Base-by-base conservation (phyloP, 2,888 invertebrate species). In the Erannis defoliaria region DNA sequence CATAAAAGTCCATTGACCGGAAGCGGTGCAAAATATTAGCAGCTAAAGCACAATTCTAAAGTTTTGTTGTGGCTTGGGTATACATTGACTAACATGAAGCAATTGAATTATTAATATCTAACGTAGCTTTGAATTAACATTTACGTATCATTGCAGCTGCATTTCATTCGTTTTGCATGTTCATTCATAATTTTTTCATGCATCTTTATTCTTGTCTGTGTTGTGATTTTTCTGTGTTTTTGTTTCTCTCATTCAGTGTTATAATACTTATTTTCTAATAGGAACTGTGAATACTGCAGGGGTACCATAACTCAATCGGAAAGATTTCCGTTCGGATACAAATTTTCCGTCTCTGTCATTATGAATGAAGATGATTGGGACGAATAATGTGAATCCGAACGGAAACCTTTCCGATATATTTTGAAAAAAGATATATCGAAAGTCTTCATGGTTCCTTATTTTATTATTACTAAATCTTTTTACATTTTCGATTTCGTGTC, bases 11-110 rank as follows among this genome's bases (percentile, higher is more conserved):
- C 0, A 26, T 45, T 16, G 10, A 10, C 10, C 2, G 14, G 3
- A 6, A 56, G 64, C 58, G 61, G 70, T 75, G 76, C 81, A 63
- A 85, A 85, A 83, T 82, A 81, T 75, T 81, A 83, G 77, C 81
- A 86, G 78, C 70, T 68, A 29, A 50, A 72, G 78, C 75, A 76
- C 68, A 70, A 55, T 23, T 68, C 69, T 75, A 84, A 91, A 92
- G 92, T 91, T 85, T 93, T 93, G 92, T 93, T 93, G 92, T 93
- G 92, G 92, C 90, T 90, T 91, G 88, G 89, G 89, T 83, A 71
- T 74, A 78, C 9, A 45, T 45, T 64, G 75, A 85, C 82, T 86
- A 84, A 86, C 81, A 78, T 74, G 12, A 38, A 33, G 66, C 61
- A 71, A 62, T 63, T 66, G 65, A 72, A 69, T 70, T 78, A 85